A percentile compares a stretch with the other conserved stretches of the same genome.
Evolutionary conservation across 2,797 vertebrate genomes (phyloP).

Genomic region (Propithecus deckenii): DNA sequence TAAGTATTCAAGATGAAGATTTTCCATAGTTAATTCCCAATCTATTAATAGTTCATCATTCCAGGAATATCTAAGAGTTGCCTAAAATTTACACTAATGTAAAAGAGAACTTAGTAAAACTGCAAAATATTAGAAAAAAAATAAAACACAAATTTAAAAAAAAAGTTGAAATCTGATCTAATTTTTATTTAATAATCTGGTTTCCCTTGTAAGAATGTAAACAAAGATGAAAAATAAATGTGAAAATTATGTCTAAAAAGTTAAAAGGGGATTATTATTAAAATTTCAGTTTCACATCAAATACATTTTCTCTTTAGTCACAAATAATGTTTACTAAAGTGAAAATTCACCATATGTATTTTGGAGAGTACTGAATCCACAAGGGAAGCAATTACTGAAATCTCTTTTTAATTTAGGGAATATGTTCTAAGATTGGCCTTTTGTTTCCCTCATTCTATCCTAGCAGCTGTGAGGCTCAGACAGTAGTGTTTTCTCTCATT

Average conservation of each 20-base stretch:
- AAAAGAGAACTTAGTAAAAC: background rate
- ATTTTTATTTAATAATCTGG: background rate
- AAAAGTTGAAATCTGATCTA: background rate
- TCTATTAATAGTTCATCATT: background rate
- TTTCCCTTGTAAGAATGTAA: background rate
- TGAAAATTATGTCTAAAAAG: background rate
- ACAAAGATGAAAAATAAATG: background rate
- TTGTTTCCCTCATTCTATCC: background rate
- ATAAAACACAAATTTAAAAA: background rate
- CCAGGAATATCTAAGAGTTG: background rate
- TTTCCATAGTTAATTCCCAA: background rate
- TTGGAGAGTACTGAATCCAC: background rate
- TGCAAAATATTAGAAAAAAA: background rate
- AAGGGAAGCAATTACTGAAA: background rate
- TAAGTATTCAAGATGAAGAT: background rate
- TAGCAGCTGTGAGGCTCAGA: background rate
- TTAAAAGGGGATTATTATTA: background rate
- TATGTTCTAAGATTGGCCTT: background rate
- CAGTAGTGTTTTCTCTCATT: background rate
- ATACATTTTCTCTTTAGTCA: background rate
- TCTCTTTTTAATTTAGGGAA: background rate
- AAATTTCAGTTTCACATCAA: background rate
- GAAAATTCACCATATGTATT: background rate
- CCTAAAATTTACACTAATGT: background rate
- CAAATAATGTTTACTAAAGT: background rate